Base-by-base conservation (phyloP, 2,113 vertebrate species). In the Stigmatopora argus region DNA sequence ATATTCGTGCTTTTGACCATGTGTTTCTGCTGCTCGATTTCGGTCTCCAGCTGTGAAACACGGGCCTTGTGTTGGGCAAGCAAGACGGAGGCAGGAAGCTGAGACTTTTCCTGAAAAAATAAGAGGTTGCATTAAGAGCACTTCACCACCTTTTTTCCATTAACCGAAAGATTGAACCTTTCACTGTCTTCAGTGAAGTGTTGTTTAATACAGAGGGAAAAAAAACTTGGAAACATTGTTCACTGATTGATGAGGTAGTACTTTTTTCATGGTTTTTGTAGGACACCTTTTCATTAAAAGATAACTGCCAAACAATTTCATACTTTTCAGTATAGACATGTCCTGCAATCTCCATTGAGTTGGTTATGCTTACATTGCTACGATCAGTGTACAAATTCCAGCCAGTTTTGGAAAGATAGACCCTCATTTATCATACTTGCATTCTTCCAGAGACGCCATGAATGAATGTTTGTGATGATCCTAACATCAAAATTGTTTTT, bases 51-150 rank as follows among this genome's bases (percentile, higher is more conserved):
- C 71, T 98, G 93, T 9, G 92, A 89, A 34, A 94, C 93, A 64
- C 93, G 92, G 77, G 93, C 95, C 82, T 98, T 98, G 88, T 99
- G 96, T 76, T 99, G 92, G 71, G 97, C 94, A 70, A 99, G 87
- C 73, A 99, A 90, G 59, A 99, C 74, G 47, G 93, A 92, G 45
- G 96, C 97, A 17, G 97, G 96, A 80, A 99, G 89, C 82, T 86
- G 91, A 66, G 97, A 98, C 71, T 92, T 93, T 83, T 99, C 97
- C 96, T 99, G 84, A 26, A 80, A 41, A 77, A 63, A 83, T 61
- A 82, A 53, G 71, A 11, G 11, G 14, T 64, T 23, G 21, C 26
- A 21, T 60, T 38, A 60, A 45, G 81, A 74, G 71, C 74, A 78
- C 59, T 70, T 71, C 70, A 5, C 56, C 13, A 56, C 69, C 82